phyloP scores from a whole-genome alignment of 2,113 vertebrate genomes.

The Polypterus bichir region DNA sequence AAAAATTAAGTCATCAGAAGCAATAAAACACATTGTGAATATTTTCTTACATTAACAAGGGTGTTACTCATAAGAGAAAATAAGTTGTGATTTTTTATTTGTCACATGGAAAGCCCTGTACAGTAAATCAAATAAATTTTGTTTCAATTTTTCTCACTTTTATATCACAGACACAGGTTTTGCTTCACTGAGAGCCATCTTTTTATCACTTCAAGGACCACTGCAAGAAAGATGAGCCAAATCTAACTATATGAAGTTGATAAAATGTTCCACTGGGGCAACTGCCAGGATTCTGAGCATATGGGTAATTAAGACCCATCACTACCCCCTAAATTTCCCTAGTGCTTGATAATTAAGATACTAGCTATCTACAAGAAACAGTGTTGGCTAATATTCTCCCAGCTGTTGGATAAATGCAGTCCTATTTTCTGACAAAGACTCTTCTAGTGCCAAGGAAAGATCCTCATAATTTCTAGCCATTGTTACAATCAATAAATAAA shows the following conservation, averaged over 20 bases:
- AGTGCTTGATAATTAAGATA: conserved; percentile 41
- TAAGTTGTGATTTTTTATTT: no score
- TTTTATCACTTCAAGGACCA: neutral
- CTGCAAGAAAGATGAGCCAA: neutral
- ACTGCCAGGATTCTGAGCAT: conserved; percentile 38
- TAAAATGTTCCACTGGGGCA: conserved; percentile 3
- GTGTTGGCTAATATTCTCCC: conserved; percentile 20
- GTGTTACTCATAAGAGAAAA: no score
- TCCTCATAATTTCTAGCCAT: conserved; percentile 21
- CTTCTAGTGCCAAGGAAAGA: conserved; percentile 3
- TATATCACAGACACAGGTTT: no score
- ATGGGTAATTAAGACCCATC: conserved; percentile 50
- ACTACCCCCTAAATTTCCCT: conserved; percentile 39
- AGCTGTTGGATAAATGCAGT: conserved; percentile 11
- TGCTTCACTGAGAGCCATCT: neutral
- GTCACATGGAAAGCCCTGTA: no score
- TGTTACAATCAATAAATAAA: conserved; percentile 5
- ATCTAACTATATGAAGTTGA: neutral
- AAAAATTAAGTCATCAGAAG: no score
- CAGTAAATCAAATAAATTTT: no score
- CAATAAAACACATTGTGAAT: no score
- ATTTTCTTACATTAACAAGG: no score
- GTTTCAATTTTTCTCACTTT: no score
- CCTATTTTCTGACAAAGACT: neutral
- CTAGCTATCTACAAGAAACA: conserved; percentile 26